Evolutionary conservation across 2,888 invertebrate species (phyloP).

Genomic region (Cordylochernes scorpioides): DNA sequence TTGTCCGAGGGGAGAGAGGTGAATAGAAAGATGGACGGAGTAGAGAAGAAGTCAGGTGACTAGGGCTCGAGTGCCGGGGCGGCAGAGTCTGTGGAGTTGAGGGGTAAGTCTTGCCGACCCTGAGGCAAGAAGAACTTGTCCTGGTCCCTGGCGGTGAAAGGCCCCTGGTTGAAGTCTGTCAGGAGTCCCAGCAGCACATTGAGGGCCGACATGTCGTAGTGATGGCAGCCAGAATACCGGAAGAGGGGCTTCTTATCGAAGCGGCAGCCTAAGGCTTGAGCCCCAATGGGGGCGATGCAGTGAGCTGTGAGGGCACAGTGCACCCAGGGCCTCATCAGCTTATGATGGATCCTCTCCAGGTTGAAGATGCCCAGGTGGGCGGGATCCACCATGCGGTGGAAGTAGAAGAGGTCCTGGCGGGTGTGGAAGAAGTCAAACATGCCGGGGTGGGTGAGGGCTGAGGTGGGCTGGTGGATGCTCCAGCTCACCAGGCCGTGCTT

Average conservation of each 20-base stretch:
- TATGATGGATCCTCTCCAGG: constrained; percentile 33
- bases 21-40: too few relatives aligned
- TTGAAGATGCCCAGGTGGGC: constrained; percentile 30
- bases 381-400: constrained; percentile 60
- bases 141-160: constrained; percentile 11
- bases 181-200: constrained; percentile 59
- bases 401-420: constrained; percentile 53
- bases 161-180: constrained; percentile 30
- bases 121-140: constrained; percentile 16
- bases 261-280: constrained; percentile 25
- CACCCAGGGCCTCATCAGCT: constrained; percentile 69
- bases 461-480: constrained; percentile 60
- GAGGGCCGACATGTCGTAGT: constrained; percentile 68
- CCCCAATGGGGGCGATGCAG: constrained; percentile 63
- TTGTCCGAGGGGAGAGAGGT: too few relatives aligned
- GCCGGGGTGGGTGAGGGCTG: constrained; percentile 72
- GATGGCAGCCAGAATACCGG: constrained; percentile 79
- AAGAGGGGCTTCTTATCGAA: constrained; percentile 80
- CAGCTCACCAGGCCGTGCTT: constrained; percentile 45
- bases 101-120: too few relatives aligned
- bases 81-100: too few relatives aligned
- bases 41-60: too few relatives aligned
- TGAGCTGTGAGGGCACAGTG: constrained; percentile 67
- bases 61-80: too few relatives aligned
- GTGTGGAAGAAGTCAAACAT: constrained; percentile 82